Base-by-base conservation (phyloP, 2,797 vertebrate genomes). In the Nannoperca obscura region DNA sequence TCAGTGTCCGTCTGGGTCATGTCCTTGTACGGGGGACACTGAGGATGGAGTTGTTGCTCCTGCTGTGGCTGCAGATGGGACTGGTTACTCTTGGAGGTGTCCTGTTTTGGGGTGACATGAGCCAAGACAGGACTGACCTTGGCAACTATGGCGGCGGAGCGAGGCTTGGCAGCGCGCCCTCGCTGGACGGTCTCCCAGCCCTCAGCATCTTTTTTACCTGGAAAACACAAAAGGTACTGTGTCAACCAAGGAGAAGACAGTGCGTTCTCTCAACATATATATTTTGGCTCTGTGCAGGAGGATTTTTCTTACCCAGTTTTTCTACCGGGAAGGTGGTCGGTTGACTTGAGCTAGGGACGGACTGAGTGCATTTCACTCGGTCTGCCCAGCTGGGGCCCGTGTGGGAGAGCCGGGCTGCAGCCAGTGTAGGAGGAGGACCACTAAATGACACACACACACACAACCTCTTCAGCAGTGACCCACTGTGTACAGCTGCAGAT, bases 151-250 rank as follows among this genome's bases (percentile, higher is more conserved):
- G 95, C 87, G 1, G 96, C 95, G 60, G 96, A 97, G 57, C 97
- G 96, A 46, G 98, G 96, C 57, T 96, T 96, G 74, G 98, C 86
- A 0, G 97, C 97, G 61, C 98, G 96, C 32, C 98, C 98, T n/a
- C 98, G 96, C 84, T 99, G 98, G 75, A 99, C 98, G 0, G 97
- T 99, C 81, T 99, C 97, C 98, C 98, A 99, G 54, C 98, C 98
- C 91, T 99, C 98, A 0, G 97, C 95, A 74, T 99, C 98, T 82
- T 96, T 97, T 55, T 95, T 96, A 81, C 96, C 98, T 99, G 50
- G 1, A 72, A 70, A 66, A 74, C 22, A 86, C 24, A 61, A 0
- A 5, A 55, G 34, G 17, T 7, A 11, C 19, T 58, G 30, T 2
- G n/a, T 77, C 30, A 80, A 10, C 55, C 27, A 42, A 68, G 22